A percentile compares a stretch with the other conserved stretches of the same genome.
Evolutionary conservation across 2,113 vertebrate genomes (phyloP).

Genomic region (Phyllostomus hastatus): DNA sequence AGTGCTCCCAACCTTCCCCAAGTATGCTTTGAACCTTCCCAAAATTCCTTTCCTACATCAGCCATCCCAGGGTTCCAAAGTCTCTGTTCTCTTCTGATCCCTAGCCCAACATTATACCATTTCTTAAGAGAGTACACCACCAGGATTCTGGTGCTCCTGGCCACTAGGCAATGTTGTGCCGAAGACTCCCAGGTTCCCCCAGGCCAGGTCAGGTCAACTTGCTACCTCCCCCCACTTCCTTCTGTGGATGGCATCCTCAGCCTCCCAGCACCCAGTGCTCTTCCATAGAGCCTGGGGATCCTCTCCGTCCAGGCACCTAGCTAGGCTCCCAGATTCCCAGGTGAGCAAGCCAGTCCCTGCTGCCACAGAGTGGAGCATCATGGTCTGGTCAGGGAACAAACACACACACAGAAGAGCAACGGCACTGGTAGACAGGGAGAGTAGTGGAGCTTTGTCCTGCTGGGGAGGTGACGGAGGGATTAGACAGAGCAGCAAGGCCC

Average conservation of each 20-base stretch:
- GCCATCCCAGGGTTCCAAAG: not conserved
- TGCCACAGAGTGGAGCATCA: too few relatives aligned
- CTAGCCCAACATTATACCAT: not conserved
- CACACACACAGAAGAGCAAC: not conserved
- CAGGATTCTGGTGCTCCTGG: not conserved
- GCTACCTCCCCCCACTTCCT: not conserved
- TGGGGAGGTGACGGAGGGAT: not conserved
- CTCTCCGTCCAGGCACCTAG: not conserved
- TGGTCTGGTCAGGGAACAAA: not conserved
- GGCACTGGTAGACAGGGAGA: fast-evolving
- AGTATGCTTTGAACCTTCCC: not conserved
- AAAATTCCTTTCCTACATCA: not conserved
- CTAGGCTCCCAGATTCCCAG: not conserved
- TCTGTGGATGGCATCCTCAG: not conserved
- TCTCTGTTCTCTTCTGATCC: not conserved
- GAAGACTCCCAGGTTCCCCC: not conserved
- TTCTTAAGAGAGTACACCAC: not conserved
- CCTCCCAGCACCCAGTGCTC: fast-evolving
- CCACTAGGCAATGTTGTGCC: not conserved
- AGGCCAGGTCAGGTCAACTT: not conserved
- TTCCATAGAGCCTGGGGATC: not conserved
- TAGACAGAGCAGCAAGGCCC: not conserved
- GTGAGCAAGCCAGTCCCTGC: not conserved
- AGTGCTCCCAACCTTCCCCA: not conserved
- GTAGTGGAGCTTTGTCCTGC: not conserved